Percentiles rank a stretch among this genome's conserved stretches.
Conservation (phyloP, 2,797 vertebrate species). For the Masticophis lateralis region DNA sequence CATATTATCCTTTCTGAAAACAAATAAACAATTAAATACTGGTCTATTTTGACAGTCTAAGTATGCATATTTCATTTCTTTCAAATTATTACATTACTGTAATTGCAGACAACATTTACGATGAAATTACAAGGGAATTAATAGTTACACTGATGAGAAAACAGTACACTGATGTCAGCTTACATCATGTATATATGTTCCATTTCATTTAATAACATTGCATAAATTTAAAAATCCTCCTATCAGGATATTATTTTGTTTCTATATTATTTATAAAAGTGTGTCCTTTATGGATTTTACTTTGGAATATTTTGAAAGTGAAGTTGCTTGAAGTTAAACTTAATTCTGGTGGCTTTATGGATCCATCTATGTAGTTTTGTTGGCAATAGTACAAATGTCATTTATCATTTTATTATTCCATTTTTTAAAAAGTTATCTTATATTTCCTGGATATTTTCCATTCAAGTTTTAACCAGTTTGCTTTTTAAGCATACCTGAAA, state of each 20-base stretch:
- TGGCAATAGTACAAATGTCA: not conserved
- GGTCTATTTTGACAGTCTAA: not conserved
- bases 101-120: not conserved
- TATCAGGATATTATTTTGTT: not conserved
- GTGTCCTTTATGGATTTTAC: not conserved
- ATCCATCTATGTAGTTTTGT: not conserved
- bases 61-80: not conserved
- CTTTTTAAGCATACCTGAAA: not conserved
- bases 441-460: not conserved
- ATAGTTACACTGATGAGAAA: not conserved
- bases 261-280: not conserved
- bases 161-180: not conserved
- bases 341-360: not conserved
- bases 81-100: not conserved
- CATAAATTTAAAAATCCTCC: not conserved
- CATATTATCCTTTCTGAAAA: not conserved
- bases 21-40: not conserved
- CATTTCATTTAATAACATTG: not conserved
- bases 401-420: not conserved
- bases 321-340: not conserved
- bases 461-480: not conserved
- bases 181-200: not conserved
- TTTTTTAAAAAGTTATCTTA: not conserved
- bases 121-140: not conserved
- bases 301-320: not conserved